phyloP scores from a whole-genome alignment of 2,797 vertebrate species.

The Tauraco hartlaubi region DNA sequence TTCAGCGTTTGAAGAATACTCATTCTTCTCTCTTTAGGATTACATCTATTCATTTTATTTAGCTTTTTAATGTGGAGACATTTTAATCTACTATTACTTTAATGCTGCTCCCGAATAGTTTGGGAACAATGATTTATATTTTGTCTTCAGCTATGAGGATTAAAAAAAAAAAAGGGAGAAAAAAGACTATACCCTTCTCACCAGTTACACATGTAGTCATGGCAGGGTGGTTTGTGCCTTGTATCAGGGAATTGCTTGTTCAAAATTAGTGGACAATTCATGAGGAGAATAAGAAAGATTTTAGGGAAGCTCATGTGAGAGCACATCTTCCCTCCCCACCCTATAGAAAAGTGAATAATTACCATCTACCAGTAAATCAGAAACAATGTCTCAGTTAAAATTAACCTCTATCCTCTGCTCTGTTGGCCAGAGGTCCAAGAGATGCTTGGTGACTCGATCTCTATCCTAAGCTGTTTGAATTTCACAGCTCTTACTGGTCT shows the following conservation, averaged over 20 bases:
- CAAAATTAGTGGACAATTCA: background rate
- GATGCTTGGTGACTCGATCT: background rate
- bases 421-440: background rate
- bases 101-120: slow-evolving; percentile 49
- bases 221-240: background rate
- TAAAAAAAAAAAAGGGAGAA: background rate
- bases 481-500: background rate
- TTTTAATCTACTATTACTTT: slow-evolving; percentile 65
- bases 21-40: slow-evolving; percentile 66
- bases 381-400: background rate
- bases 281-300: background rate
- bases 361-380: background rate
- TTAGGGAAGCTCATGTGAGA: background rate
- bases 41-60: slow-evolving; percentile 71
- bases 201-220: slow-evolving; percentile 24
- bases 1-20: slow-evolving; percentile 68
- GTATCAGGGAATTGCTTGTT: background rate
- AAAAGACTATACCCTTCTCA: slow-evolving; percentile 6
- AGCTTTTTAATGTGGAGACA: slow-evolving; percentile 61
- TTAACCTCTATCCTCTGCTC: background rate
- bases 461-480: background rate
- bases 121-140: slow-evolving; percentile 46
- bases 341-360: background rate
- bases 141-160: background rate
- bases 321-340: background rate